Conservation (phyloP, 2,113 vertebrate genomes). For the Tetrax tetrax region DNA sequence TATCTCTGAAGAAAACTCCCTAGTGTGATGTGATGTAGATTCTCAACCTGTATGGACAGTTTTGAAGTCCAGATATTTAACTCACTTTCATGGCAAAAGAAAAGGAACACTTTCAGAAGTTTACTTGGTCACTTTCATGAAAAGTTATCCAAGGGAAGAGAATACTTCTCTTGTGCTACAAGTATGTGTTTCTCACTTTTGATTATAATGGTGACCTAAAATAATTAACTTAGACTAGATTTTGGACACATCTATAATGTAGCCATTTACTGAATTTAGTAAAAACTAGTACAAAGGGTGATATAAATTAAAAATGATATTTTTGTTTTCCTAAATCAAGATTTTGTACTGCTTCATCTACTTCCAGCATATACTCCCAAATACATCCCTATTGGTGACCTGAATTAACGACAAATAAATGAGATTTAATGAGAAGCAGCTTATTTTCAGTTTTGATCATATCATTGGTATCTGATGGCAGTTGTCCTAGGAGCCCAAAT, state of each 20-base stretch:
- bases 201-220: neutral
- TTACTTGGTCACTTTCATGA: accelerated
- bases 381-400: neutral
- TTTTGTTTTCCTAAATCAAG: neutral
- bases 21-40: neutral
- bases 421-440: neutral
- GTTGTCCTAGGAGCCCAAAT: neutral
- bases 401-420: neutral
- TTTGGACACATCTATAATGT: neutral
- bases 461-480: neutral
- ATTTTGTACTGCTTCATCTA: neutral
- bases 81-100: neutral
- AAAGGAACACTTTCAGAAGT: neutral
- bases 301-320: neutral
- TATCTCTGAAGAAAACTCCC: neutral
- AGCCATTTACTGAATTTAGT: neutral
- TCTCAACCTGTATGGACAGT: neutral
- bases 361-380: neutral
- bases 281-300: neutral
- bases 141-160: neutral
- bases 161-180: neutral
- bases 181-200: neutral
- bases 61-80: neutral
- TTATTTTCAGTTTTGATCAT: neutral
- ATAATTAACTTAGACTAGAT: neutral